These are phyloP conservation scores for Pseudoatta argentina DNA, from an alignment of 1,140 invertebrate species.

Conservation along the genomic window DNA sequence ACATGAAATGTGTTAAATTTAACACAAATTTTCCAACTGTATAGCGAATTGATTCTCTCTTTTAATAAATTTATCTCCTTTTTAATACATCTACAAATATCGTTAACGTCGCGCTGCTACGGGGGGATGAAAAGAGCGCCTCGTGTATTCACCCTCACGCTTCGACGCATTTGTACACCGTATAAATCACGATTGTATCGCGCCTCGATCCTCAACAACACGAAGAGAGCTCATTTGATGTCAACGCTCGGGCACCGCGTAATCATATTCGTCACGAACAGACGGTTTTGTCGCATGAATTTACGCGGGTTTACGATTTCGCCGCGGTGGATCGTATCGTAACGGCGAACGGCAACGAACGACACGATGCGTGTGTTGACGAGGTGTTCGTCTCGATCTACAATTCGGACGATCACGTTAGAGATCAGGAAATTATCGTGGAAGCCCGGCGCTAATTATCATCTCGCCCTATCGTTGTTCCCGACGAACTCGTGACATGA, in stretches of 20 bases:
- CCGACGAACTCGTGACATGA: conserved; percentile 5
- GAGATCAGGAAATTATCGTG: conserved; percentile 27
- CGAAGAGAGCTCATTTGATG: conserved; percentile 50
- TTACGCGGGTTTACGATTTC: conserved; percentile 73
- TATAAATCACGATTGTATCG: conserved; percentile 71
- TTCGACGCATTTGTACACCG: conserved; percentile 4
- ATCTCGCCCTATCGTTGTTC: conserved; percentile 2
- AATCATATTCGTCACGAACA: conserved; percentile 72
- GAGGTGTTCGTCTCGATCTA: conserved; percentile 2
- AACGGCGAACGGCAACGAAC: not conserved
- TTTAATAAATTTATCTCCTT: conserved; percentile 8
- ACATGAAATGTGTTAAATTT: no score
- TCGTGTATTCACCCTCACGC: not conserved
- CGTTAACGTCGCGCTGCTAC: not conserved
- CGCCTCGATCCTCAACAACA: conserved; percentile 30
- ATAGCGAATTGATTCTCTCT: not conserved
- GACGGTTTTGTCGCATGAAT: conserved; percentile 50
- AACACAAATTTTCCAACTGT: no score
- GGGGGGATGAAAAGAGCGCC: conserved; percentile 22
- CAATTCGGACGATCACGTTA: not conserved
- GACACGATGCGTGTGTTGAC: not conserved
- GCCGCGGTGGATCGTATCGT: conserved; percentile 1
- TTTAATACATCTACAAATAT: conserved; percentile 16
- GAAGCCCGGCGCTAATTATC: conserved; percentile 38
- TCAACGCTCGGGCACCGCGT: conserved; percentile 47